Percentiles rank a stretch among this genome's conserved stretches.
These are phyloP conservation scores for Prenolepis imparis DNA, from an alignment of 2,888 invertebrate species.

Conservation along the genomic window DNA sequence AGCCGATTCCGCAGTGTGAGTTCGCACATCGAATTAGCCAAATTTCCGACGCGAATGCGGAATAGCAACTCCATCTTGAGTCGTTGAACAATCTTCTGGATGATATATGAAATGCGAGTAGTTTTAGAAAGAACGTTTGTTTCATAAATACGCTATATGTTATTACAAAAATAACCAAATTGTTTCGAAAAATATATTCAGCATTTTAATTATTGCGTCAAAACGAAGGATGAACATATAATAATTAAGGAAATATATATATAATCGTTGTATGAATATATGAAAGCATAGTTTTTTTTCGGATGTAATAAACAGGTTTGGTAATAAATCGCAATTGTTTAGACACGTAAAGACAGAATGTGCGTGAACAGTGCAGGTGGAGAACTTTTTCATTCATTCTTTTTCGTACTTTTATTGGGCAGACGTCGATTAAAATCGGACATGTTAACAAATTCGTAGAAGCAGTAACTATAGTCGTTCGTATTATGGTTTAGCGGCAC, in stretches of 20 bases:
- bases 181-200: not conserved
- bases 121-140: not conserved
- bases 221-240: not conserved
- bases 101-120: constrained; percentile 5
- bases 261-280: not conserved
- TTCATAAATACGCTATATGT: not conserved
- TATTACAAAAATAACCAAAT: not conserved
- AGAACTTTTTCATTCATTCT: not conserved
- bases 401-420: constrained; percentile 38
- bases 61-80: constrained; percentile 2
- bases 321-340: not conserved
- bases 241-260: not conserved
- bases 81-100: constrained; percentile 14
- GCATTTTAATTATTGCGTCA: not conserved
- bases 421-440: constrained; percentile 57
- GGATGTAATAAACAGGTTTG: not conserved
- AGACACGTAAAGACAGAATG: not conserved
- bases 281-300: not conserved
- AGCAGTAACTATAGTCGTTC: constrained; percentile 25
- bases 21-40: constrained; percentile 50
- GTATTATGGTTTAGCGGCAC: constrained; percentile 55
- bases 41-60: constrained; percentile 41
- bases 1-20: constrained; percentile 35
- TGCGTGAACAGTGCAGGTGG: constrained; percentile 2
- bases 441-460: constrained; percentile 64